A percentile compares a stretch with the other conserved stretches of the same genome.
Conservation (phyloP, 2,888 invertebrate genomes). For the Ochlodes sylvanus region DNA sequence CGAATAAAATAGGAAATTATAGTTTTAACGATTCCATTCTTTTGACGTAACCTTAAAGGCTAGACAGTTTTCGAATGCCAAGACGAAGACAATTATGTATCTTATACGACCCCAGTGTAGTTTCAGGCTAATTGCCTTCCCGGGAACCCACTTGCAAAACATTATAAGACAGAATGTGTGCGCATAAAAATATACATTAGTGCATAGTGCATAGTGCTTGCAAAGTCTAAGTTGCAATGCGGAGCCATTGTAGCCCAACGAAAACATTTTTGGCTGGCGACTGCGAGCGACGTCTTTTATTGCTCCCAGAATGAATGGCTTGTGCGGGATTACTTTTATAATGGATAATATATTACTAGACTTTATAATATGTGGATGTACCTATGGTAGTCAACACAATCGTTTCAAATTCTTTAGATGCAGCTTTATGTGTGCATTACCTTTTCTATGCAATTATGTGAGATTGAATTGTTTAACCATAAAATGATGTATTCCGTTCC, state of each 20-base stretch:
- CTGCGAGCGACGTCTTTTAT: constrained; percentile 49
- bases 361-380: constrained; percentile 13
- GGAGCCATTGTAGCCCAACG: constrained; percentile 37
- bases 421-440: no score
- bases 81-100: constrained; percentile 22
- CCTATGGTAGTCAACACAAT: constrained; percentile 20
- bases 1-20: background rate
- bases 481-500: background rate
- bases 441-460: no score
- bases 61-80: constrained; percentile 7
- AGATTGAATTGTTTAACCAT: background rate
- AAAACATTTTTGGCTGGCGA: constrained; percentile 49
- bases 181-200: constrained; percentile 39
- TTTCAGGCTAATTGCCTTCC: constrained; percentile 37
- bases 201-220: constrained; percentile 36
- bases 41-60: background rate
- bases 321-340: constrained; percentile 45
- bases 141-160: constrained; percentile 33
- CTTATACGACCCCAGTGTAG: constrained; percentile 16
- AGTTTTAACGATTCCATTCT: background rate
- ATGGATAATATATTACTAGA: constrained; percentile 44
- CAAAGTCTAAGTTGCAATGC: constrained; percentile 35
- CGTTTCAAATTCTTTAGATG: constrained; percentile 20
- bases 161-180: constrained; percentile 37
- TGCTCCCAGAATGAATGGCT: constrained; percentile 47